Evolutionary conservation across 2,888 invertebrate genomes (phyloP).

Genomic region (Lamproptera curius): DNA sequence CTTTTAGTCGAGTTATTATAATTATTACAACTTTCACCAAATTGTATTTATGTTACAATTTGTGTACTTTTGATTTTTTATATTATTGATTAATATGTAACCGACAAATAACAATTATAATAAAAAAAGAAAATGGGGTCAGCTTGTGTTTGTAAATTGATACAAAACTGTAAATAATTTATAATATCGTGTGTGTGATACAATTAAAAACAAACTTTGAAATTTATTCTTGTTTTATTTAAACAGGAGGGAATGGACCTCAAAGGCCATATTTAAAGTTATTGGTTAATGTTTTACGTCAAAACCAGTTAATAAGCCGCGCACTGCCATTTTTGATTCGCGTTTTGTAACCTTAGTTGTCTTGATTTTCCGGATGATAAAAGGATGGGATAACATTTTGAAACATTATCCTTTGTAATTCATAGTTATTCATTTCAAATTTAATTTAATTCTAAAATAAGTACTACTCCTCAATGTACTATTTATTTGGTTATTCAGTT

Average conservation of each 20-base stretch:
- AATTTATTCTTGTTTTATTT: constrained; percentile 2
- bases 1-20: too few species aligned
- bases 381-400: not conserved
- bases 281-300: constrained; percentile 3
- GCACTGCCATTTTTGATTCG: constrained; percentile 4
- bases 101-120: too few species aligned
- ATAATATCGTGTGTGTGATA: constrained; percentile 4
- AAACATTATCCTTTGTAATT: not conserved
- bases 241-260: not conserved
- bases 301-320: constrained; percentile 10
- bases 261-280: too few species aligned
- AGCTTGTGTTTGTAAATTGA: not conserved
- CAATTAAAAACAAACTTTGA: constrained; percentile 4
- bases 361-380: constrained; percentile 2
- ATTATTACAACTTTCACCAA: too few species aligned
- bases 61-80: too few species aligned
- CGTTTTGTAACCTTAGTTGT: constrained; percentile 6
- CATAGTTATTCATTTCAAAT: not conserved
- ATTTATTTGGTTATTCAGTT: not conserved
- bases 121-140: too few species aligned
- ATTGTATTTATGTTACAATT: too few species aligned
- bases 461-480: not conserved
- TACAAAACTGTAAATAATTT: not conserved
- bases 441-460: not conserved
- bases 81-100: too few species aligned